phyloP scores from a whole-genome alignment of 2,113 vertebrate genomes.

The Microtus ochrogaster region DNA sequence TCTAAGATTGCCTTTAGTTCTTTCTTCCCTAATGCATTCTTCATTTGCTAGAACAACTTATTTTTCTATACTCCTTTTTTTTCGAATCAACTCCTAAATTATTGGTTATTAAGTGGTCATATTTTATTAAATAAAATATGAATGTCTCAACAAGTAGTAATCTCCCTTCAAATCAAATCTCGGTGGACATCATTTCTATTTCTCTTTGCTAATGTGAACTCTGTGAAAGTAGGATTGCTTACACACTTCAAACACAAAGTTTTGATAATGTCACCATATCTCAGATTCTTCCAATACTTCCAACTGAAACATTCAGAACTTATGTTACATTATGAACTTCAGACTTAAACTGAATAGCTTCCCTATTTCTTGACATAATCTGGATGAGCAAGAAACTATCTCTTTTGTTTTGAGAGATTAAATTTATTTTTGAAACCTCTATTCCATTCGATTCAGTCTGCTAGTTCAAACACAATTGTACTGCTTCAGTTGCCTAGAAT shows the following conservation, averaged over 20 bases:
- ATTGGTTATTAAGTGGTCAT: neutral
- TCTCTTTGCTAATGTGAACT: neutral
- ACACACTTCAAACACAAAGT: neutral
- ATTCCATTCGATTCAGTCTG: slow-evolving; percentile 40
- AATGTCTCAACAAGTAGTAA: slow-evolving; percentile 23
- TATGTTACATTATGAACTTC: neutral
- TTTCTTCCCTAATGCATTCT: neutral
- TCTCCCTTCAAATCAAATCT: neutral
- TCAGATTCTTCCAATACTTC: neutral
- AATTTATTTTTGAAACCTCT: neutral
- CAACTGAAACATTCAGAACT: neutral
- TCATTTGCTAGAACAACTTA: neutral
- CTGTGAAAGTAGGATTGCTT: neutral
- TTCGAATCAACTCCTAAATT: neutral
- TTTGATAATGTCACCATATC: neutral
- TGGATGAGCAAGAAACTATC: neutral
- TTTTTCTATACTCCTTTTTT: neutral
- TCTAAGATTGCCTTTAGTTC: neutral
- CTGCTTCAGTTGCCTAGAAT: slow-evolving; percentile 73
- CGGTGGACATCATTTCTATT: neutral
- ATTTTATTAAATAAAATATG: slow-evolving; percentile 9
- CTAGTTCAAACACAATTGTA: slow-evolving; percentile 69
- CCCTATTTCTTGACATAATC: neutral
- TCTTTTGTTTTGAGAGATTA: neutral
- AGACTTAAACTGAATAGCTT: neutral